Evolutionary conservation across 2,113 vertebrate genomes (phyloP), one percentile per base, ranked within the genome.

Genomic region (Mormyrus lacerda): DNA sequence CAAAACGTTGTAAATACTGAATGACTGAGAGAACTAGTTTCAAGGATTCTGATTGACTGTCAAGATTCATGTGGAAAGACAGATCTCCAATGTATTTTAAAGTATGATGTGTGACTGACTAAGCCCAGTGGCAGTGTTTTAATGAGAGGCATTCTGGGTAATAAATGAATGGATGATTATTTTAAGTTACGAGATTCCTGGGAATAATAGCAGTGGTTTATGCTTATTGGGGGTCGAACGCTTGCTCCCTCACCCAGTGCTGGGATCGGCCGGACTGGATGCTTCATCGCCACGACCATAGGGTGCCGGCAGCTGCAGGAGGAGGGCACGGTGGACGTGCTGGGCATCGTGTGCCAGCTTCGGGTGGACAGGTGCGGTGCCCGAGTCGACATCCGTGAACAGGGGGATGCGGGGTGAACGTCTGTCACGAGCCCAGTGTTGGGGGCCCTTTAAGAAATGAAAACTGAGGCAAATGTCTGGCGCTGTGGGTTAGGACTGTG

Each of bases 241-340:
- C 82, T 87, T 88, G 91, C 6, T 92, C 91, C 92, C 76, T 89
- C 94, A 94, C 61, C 19, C 93, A 99, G 98, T 87, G 98, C 98
- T 73, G 98, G 98, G 89, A 99, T 99, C 90, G 98, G 98, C 73
- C 97, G 98, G 89, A 99, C 98, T 0, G 98, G 98, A 15, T 99
- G 98, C 91, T 99, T 99, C 92, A 99, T 99, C 85, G 98, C 98
- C 87, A 98, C 97, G 0, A 95, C 97, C 48, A 98, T 98, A 88
- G 98, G 98, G 89, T 99, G 98, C 90, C 96, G 92, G 85, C 98
- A 99, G 94, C 86, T 99, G 93, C 97, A 96, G 93, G 91, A 96
- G 91, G 97, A 98, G 90, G 97, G 96, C 50, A 93, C 94, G 42
- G 98, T 98, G 8, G 97, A 99, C n/a, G 93, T 96, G 0, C 90